Evolutionary conservation across 2,113 vertebrate species (phyloP).

Genomic region (Crotalus helleri): DNA sequence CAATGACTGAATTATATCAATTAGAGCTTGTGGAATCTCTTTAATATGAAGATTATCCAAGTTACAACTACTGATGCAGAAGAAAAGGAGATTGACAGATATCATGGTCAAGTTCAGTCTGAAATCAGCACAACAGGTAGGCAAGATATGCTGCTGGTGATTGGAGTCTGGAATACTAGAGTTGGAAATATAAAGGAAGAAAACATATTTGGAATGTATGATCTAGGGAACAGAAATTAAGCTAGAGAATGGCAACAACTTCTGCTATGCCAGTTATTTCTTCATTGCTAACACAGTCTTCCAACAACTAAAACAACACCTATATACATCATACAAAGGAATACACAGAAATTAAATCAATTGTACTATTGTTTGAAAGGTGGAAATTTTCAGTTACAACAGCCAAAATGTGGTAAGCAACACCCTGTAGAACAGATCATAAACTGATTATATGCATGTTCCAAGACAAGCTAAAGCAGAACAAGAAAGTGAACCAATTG

Average conservation of each 20-base stretch:
- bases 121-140: background rate
- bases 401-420: background rate
- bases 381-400: background rate
- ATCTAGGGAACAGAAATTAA: background rate
- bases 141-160: background rate
- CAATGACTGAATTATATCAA: background rate
- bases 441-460: background rate
- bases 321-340: background rate
- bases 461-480: background rate
- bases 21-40: background rate
- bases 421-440: background rate
- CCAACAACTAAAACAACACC: background rate
- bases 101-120: background rate
- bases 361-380: background rate
- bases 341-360: background rate
- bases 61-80: background rate
- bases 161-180: background rate
- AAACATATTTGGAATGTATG: background rate
- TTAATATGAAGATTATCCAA: background rate
- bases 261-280: background rate
- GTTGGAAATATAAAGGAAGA: background rate
- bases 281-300: background rate
- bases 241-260: background rate
- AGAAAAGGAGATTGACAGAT: background rate
- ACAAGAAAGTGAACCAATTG: background rate